A percentile compares a stretch with the other conserved stretches of the same genome.
These are phyloP conservation scores for Phyllopteryx taeniolatus DNA, from an alignment of 2,113 vertebrate genomes.

Conservation along the genomic window DNA sequence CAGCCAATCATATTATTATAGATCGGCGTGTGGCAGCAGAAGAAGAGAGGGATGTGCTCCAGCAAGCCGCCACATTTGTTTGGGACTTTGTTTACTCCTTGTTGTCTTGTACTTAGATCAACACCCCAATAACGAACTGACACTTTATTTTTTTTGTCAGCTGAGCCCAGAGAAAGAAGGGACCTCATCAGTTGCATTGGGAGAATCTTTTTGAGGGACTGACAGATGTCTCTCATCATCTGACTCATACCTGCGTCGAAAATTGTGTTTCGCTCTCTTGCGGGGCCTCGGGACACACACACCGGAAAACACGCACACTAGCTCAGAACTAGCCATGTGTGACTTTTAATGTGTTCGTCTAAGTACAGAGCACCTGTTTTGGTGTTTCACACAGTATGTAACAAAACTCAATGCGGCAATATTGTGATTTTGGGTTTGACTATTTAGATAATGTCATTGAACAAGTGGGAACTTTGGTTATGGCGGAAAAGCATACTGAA, in stretches of 20 bases:
- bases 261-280: constrained; percentile 30
- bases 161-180: constrained; percentile 17
- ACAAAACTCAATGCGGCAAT: constrained; percentile 6
- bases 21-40: background rate
- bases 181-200: constrained; percentile 57
- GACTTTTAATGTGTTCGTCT: constrained; percentile 15
- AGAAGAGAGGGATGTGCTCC: constrained; percentile 31
- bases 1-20: background rate
- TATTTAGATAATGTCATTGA: background rate
- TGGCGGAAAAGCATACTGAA: no score
- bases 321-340: constrained; percentile 3
- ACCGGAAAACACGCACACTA: constrained; percentile 14
- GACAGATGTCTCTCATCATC: constrained; percentile 58
- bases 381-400: constrained; percentile 44
- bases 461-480: no score
- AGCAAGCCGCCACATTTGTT: constrained; percentile 56
- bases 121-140: constrained; percentile 42
- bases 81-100: constrained; percentile 63
- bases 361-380: constrained; percentile 28
- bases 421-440: background rate
- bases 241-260: constrained; percentile 50
- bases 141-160: constrained; percentile 32
- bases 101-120: constrained; percentile 57
- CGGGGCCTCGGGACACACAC: constrained; percentile 30
- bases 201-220: constrained; percentile 48